Conservation (phyloP, 1,140 invertebrate genomes). For the Brachionus calyciflorus region DNA sequence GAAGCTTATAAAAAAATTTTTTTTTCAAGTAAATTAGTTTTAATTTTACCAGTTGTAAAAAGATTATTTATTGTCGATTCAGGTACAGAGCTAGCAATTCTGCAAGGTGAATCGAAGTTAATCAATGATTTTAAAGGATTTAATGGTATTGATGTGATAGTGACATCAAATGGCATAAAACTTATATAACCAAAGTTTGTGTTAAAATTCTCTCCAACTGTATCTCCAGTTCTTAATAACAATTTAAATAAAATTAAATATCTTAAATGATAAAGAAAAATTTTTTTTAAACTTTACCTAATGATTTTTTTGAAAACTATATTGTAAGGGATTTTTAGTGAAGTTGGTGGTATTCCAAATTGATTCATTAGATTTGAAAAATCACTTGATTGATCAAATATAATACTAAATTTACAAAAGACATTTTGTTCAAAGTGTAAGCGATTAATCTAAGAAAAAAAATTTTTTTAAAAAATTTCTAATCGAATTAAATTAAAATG, state of each 20-base stretch:
- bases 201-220: not conserved
- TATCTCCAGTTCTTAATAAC: not conserved
- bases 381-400: not conserved
- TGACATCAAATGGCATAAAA: not conserved
- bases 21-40: not conserved
- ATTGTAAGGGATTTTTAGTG: slow-evolving; percentile 3
- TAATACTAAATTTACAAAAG: not conserved
- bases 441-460: not conserved
- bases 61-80: not conserved
- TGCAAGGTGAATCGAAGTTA: not conserved
- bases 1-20: not conserved
- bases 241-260: not conserved
- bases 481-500: not conserved
- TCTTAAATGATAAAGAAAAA: not conserved
- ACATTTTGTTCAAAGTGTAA: slow-evolving; percentile 3
- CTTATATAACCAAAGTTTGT: slow-evolving; percentile 7
- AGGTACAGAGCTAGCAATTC: not conserved
- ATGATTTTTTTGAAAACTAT: not conserved
- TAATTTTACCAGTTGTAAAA: not conserved
- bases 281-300: not conserved
- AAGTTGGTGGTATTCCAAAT: not conserved
- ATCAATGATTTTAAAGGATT: not conserved
- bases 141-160: slow-evolving; percentile 21
- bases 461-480: not conserved
- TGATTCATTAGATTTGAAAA: not conserved